These are phyloP conservation scores for Drosophila demipolita DNA, from an alignment of 2,888 invertebrate genomes.

Conservation along the genomic window DNA sequence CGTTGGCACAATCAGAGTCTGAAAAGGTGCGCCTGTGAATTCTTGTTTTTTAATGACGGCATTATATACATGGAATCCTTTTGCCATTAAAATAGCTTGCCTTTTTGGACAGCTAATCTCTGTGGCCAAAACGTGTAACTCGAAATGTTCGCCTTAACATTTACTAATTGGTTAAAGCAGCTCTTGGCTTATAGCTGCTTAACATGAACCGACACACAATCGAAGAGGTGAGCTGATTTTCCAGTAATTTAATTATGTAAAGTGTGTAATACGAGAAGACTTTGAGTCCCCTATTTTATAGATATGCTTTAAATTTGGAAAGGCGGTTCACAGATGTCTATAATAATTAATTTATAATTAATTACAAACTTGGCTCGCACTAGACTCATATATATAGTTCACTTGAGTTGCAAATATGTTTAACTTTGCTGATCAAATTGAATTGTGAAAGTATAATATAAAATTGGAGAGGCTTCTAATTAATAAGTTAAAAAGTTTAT, in stretches of 20 bases:
- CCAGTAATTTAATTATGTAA: constrained; percentile 1
- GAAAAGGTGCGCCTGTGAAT: constrained; percentile 18
- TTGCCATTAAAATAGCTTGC: constrained; percentile 18
- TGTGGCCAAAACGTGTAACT: constrained; percentile 23
- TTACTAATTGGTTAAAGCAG: constrained; percentile 38
- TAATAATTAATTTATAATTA: background rate
- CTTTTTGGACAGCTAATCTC: constrained; percentile 38
- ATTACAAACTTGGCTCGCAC: background rate
- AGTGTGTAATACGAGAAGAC: background rate
- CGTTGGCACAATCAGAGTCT: constrained; percentile 29
- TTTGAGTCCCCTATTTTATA: background rate
- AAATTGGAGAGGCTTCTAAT: background rate
- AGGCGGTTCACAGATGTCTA: background rate
- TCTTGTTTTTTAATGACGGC: constrained; percentile 17
- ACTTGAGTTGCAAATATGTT: background rate
- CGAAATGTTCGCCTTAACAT: constrained; percentile 25
- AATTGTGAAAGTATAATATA: background rate
- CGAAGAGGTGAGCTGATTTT: background rate
- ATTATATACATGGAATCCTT: constrained; percentile 20
- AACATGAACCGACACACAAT: constrained; percentile 35
- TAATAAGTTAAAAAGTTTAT: background rate
- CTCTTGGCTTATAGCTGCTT: constrained; percentile 40
- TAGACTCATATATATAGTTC: background rate
- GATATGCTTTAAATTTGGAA: background rate
- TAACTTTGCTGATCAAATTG: background rate